Base-by-base conservation (phyloP, 2,113 vertebrate species). In the Lycocorax pyrrhopterus region DNA sequence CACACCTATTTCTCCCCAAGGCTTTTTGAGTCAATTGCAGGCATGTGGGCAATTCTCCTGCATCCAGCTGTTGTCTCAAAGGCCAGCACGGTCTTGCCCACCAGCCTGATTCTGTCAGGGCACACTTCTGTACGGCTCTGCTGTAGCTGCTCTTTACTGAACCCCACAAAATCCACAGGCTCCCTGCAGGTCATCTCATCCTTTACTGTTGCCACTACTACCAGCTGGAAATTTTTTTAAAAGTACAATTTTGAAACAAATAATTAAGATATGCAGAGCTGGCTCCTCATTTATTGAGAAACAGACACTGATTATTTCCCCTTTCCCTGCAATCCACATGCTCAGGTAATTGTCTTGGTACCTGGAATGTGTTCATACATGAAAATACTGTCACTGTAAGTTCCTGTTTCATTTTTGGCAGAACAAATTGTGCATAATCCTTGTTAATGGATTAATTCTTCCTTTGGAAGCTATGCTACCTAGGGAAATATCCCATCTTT, bases 261-360 rank as follows among this genome's bases (percentile, higher is more conserved):
- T 53, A 69, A 66, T 81, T 39, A 62, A 56, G 19, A 32, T 64
- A 47, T 15, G 17, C 15, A 55, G 56, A 52, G 15, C 30, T 7
- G 12, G 5, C 16, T 79, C 13, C 10, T 82, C 35, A 17, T 37
- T 64, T 78, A 23, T 41, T 66, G 63, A 49, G 32, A 62, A 76
- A 44, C 35, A 69, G 13, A 41, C 2, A 2, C 1, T 1, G 27
- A 26, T 69, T 81, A 26, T 33, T 15, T 4, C 9, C 2, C 29
- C 5, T 5, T 15, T 7, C 20, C 17, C 53, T 29, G 23, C 22
- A 56, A 8, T 87, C 37, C 72, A 16, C 32, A 27, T 41, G 15
- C 58, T 16, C 23, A 46, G 32, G 11, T 71, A 67, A 53, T 78
- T 68, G 10, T 84, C 27, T 84, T 62, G 30, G 26, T 73, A 44